Base-by-base conservation (phyloP, 2,888 invertebrate genomes). In the Amiota communis region DNA sequence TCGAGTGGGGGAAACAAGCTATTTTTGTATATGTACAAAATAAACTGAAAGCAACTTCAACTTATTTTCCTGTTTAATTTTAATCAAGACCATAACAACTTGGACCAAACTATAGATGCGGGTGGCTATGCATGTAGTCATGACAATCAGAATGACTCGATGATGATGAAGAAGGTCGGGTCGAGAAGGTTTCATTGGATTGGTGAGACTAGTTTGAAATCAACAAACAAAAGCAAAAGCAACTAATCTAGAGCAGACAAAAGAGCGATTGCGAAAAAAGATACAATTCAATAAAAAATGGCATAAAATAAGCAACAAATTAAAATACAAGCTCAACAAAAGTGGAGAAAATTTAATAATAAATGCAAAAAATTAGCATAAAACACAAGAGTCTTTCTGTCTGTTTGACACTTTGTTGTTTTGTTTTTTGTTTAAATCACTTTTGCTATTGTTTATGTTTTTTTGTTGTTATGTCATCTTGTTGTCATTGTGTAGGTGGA, bases 301-400 rank as follows among this genome's bases (percentile, higher is more conserved):
- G 4, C 36, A 36, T 36, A 36, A 36, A 36, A 36, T 36, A 36
- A 36, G 36, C 36, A 36, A 36, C 8, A 36, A 36, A 36, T 36
- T 36, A 75, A 75, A 77, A 76, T 74, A 74, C n/a, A 47, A 64
- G 47, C n/a, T 1, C 15, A 48, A 48, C 9, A 65, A 65, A 76
- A 72, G 74, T 75, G 73, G 74, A 76, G 80, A 80, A 77, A 82
- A 36, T 36, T 36, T 36, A 36, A 36, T 36, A 36, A 36, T 36
- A 36, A 36, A 36, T 36, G 36, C 36, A 36, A 2, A 36, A 80
- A 82, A 82, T 84, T 82, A 84, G 78, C 82, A 82, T 82, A 84
- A 81, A 79, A 77, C 79, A 82, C 75, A 79, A 78, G 53, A 68
- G 36, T 36, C 36, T 36, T 6, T 36, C 36, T 36, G 36, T 6